phyloP scores from a whole-genome alignment of 2,888 invertebrate species.

The Zygaena filipendulae region DNA sequence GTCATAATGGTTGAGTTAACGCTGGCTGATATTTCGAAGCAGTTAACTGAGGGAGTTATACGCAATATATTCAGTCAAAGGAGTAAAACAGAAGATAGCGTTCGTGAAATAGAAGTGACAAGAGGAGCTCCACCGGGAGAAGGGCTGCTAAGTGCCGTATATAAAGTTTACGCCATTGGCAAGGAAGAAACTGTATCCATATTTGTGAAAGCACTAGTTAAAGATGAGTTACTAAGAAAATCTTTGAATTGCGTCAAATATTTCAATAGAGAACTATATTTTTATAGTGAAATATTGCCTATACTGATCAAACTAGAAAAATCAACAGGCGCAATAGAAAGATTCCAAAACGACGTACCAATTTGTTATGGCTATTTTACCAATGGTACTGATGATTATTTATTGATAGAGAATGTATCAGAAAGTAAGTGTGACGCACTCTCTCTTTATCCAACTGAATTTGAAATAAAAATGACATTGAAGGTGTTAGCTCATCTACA shows the following conservation, averaged over 20 bases:
- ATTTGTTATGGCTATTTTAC: constrained; percentile 25
- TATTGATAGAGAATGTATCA: constrained; percentile 33
- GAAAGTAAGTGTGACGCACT: constrained; percentile 23
- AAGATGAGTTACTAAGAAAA: constrained; percentile 23
- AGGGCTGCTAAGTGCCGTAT: constrained; percentile 34
- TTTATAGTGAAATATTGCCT: constrained; percentile 29
- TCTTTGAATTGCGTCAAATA: constrained; percentile 22
- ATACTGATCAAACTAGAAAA: constrained; percentile 25
- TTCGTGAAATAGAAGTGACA: constrained; percentile 23
- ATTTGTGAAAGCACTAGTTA: constrained; percentile 29
- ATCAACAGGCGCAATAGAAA: constrained; percentile 26
- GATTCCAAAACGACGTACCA: constrained; percentile 26
- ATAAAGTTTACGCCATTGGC: constrained; percentile 27
- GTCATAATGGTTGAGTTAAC: constrained; percentile 25
- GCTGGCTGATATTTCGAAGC: constrained; percentile 26
- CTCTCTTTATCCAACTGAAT: constrained; percentile 20
- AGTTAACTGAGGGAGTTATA: constrained; percentile 27
- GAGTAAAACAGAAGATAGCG: constrained; percentile 26
- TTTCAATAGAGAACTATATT: constrained; percentile 29
- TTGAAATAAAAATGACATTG: constrained; percentile 25
- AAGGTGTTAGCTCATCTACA: constrained; percentile 36
- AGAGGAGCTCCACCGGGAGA: constrained; percentile 32
- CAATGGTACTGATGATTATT: constrained; percentile 32
- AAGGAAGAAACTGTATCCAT: constrained; percentile 21
- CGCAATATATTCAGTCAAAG: constrained; percentile 26